Evolutionary conservation across 2,797 vertebrate species (phyloP), one percentile per base, ranked within the genome.

Genomic region (Pseudochromis fuscus): DNA sequence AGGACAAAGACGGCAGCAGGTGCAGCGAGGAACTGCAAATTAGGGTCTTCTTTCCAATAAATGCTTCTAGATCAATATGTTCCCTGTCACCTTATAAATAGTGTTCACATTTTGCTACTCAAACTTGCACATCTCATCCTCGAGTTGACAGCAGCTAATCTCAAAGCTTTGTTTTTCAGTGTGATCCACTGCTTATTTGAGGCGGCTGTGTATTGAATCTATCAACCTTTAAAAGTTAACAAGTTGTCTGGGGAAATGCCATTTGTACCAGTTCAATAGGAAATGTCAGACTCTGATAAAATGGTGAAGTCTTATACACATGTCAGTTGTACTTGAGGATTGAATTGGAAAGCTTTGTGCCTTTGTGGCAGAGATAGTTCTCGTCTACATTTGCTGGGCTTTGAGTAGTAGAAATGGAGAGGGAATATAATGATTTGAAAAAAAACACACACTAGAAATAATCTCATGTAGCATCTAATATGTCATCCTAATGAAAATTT

Each of bases 211-310:
- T 88, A 91, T 90, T 87, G 90, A 93, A 93, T 94, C 93, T 89
- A 94, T 94, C 92, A 95, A 93, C 90, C 96, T 94, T 92, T 94
- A 95, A 96, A 95, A 96, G 94, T 96, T 96, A 96, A 96, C 89
- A 91, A 96, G 92, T 89, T 93, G 91, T 93, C 95, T 94, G 89
- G 93, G 93, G 93, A 95, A 90, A 95, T 96, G 92, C 78, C 86
- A 95, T 95, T 96, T 96, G 94, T 91, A 90, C 93, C 87, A 92
- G 90, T 93, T 91, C 92, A 94, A 93, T 88, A 91, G 91, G 87
- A 96, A 96, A 95, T 95, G 94, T 94, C 95, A 96, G 83, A 86
- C 90, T 78, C 77, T 84, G 87, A 93, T 90, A 94, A 90, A 84
- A 94, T 83, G 68, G 87, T 90, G 91, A 91, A 82, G 87, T 73